Conservation (phyloP, 2,888 invertebrate species). For the Pollenia amentaria region DNA sequence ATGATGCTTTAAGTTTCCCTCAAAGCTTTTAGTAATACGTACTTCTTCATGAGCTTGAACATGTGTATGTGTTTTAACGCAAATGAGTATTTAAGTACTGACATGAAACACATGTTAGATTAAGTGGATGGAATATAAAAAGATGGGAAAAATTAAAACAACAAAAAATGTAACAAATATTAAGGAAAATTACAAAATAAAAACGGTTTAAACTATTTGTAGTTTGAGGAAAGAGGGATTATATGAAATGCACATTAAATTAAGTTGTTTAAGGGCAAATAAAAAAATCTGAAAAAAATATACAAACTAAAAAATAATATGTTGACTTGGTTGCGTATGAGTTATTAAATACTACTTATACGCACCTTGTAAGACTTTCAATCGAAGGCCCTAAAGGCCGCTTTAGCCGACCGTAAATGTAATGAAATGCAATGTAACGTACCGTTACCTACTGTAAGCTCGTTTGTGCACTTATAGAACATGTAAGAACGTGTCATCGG, state of each 20-base stretch:
- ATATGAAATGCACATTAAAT: conserved; percentile 55
- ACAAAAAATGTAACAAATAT: neutral
- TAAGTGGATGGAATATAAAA: conserved; percentile 39
- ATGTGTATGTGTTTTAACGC: conserved; percentile 35
- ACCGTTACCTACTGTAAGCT: too few species aligned
- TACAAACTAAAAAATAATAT: conserved; percentile 52
- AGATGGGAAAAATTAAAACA: neutral
- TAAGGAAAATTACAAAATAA: conserved; percentile 60
- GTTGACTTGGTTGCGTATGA: neutral
- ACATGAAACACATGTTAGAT: conserved; percentile 71
- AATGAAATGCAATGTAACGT: too few species aligned
- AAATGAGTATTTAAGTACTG: conserved; percentile 72
- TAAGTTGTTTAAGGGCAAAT: neutral
- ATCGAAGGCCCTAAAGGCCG: too few species aligned
- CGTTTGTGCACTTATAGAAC: too few species aligned
- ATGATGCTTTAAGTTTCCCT: conserved; percentile 60
- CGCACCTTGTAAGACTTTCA: neutral
- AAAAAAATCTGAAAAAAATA: neutral
- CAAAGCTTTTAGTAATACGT: conserved; percentile 71
- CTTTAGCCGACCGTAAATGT: too few species aligned
- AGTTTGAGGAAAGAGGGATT: conserved; percentile 46
- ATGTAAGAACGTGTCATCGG: too few species aligned
- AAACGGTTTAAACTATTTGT: conserved; percentile 32
- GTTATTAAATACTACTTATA: conserved; percentile 26
- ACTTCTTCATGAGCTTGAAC: conserved; percentile 26